Conservation (phyloP, 2,113 vertebrate species). For the Ancistrus triradiatus region DNA sequence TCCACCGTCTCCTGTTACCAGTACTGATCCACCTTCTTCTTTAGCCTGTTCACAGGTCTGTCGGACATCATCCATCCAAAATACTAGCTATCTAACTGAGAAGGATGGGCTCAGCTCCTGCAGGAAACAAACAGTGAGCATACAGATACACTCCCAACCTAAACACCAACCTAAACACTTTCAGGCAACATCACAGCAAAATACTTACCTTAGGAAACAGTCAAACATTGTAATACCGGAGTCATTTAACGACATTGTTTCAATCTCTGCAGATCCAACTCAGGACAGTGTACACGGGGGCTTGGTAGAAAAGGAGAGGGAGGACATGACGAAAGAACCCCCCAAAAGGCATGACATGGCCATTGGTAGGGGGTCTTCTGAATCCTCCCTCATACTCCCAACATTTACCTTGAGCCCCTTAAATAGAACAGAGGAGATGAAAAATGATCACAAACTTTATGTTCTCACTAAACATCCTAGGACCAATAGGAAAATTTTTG, state of each 20-base stretch:
- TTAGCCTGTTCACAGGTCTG: too few species aligned
- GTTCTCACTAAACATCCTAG: neutral
- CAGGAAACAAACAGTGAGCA: neutral
- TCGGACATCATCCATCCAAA: too few species aligned
- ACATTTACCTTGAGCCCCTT: neutral
- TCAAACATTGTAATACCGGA: neutral
- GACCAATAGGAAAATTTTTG: neutral
- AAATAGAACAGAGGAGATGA: neutral
- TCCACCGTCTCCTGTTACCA: too few species aligned
- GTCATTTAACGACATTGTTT: neutral
- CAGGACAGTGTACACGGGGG: neutral
- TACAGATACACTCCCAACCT: neutral
- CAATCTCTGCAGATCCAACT: neutral
- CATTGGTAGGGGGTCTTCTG: neutral
- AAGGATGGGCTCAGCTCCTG: neutral
- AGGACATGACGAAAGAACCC: neutral
- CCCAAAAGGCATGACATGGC: neutral
- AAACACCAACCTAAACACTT: neutral
- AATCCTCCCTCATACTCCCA: neutral
- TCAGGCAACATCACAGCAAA: neutral
- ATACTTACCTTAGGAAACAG: too few species aligned
- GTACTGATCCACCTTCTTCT: too few species aligned
- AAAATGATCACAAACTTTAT: neutral
- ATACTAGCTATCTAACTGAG: neutral
- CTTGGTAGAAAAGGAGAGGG: neutral